Evolutionary conservation across 1,140 invertebrate genomes (phyloP).

Genomic region (Heliconius hermathena): DNA sequence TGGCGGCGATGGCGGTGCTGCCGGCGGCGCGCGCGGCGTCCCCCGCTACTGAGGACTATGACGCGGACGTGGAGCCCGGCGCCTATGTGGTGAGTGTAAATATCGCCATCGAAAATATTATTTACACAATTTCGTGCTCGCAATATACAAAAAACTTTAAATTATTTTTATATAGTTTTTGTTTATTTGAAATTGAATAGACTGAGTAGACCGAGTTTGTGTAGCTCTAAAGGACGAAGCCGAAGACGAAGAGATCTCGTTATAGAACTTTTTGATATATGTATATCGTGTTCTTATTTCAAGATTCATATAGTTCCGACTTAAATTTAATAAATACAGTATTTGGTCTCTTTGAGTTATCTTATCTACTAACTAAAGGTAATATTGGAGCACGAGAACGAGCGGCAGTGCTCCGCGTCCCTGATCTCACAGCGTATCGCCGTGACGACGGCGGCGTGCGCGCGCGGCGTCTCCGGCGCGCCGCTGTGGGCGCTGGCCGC

Average conservation of each 20-base stretch:
- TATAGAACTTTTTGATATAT: too few species aligned
- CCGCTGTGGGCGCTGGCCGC: constrained; percentile 40
- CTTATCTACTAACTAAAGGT: constrained; percentile 39
- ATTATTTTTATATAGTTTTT: too few species aligned
- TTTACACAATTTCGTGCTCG: background rate
- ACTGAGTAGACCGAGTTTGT: too few species aligned
- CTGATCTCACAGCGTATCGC: constrained; percentile 56
- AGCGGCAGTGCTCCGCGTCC: constrained; percentile 52
- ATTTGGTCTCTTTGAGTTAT: background rate
- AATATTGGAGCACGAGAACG: constrained; percentile 51
- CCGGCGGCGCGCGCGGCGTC: background rate
- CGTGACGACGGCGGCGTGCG: constrained; percentile 54
- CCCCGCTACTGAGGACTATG: background rate
- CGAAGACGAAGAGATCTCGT: too few species aligned
- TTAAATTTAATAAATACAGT: too few species aligned
- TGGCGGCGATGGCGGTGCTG: background rate
- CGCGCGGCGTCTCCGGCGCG: constrained; percentile 30
- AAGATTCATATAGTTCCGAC: too few species aligned
- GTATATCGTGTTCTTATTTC: too few species aligned
- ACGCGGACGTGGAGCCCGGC: background rate
- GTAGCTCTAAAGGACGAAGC: too few species aligned
- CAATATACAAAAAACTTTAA: too few species aligned
- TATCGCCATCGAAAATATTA: too few species aligned
- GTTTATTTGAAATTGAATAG: too few species aligned
- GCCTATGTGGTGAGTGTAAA: background rate